phyloP scores from a whole-genome alignment of 2,888 invertebrate species.

The Sabellastarte sp. region DNA sequence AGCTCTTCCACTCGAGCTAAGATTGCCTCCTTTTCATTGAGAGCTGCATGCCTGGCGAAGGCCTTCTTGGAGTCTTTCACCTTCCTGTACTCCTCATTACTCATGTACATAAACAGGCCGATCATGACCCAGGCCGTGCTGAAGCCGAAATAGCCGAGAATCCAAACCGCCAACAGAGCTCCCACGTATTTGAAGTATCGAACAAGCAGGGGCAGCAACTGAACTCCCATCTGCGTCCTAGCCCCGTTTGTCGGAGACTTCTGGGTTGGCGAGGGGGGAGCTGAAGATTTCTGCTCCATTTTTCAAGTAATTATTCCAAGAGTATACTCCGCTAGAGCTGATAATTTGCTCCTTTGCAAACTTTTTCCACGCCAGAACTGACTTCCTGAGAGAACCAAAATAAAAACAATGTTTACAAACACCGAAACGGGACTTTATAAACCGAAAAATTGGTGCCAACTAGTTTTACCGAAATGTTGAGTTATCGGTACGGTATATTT shows the following conservation, averaged over 20 bases:
- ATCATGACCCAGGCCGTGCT: slow-evolving; percentile 84
- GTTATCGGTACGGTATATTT: too few species aligned
- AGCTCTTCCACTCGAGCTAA: slow-evolving; percentile 84
- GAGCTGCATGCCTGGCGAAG: slow-evolving; percentile 61
- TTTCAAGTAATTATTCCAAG: too few species aligned
- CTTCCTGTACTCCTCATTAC: slow-evolving; percentile 59
- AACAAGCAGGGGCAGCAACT: slow-evolving; percentile 39
- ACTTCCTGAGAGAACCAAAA: too few species aligned
- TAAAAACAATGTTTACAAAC: too few species aligned
- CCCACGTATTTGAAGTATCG: slow-evolving; percentile 53
- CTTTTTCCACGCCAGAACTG: too few species aligned
- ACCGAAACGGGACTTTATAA: too few species aligned
- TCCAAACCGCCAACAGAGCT: slow-evolving; percentile 47
- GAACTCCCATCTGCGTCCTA: neutral
- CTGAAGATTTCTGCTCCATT: neutral
- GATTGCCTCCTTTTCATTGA: slow-evolving; percentile 83
- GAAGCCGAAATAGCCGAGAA: slow-evolving; percentile 62
- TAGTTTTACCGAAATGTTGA: too few species aligned
- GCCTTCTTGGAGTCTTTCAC: slow-evolving; percentile 78
- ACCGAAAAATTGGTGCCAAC: too few species aligned
- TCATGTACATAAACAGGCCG: slow-evolving; percentile 76
- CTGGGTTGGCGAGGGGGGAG: neutral
- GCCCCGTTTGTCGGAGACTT: neutral
- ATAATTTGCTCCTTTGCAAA: too few species aligned
- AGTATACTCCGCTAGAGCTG: too few species aligned